Percentiles rank a stretch among this genome's conserved stretches.
These are phyloP conservation scores for Eulemur mongoz DNA, from an alignment of 2,797 vertebrate species.

Conservation along the genomic window DNA sequence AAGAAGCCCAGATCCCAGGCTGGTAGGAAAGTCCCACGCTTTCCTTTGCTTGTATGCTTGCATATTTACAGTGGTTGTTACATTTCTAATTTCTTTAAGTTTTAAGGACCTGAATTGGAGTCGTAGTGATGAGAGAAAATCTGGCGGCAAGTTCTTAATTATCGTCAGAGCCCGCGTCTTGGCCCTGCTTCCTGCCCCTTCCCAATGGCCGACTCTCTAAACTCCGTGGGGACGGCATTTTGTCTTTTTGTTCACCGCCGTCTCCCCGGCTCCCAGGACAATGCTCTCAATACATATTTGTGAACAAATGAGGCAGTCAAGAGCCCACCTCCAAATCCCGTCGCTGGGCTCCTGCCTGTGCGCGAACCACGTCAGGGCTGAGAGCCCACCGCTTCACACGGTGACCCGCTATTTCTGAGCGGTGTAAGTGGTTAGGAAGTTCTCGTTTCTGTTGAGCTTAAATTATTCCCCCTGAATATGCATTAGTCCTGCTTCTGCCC, in stretches of 20 bases:
- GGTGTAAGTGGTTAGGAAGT: not conserved
- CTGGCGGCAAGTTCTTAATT: not conserved
- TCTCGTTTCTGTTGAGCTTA: not conserved
- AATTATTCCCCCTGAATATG: not conserved
- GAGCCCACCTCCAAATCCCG: not conserved
- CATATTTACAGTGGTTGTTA: not conserved
- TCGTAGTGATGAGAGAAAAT: no score
- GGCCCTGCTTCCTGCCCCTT: not conserved
- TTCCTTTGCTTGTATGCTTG: not conserved
- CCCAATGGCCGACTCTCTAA: no score
- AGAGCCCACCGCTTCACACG: not conserved
- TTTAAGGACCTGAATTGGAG: not conserved
- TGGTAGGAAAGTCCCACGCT: not conserved
- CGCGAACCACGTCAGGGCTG: not conserved
- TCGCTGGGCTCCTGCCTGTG: not conserved
- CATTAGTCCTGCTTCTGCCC: not conserved
- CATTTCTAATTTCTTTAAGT: not conserved
- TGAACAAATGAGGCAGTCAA: not conserved
- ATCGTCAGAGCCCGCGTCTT: not conserved
- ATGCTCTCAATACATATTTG: not conserved
- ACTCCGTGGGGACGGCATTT: rapidly evolving
- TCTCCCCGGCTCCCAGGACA: not conserved
- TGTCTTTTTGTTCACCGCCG: no score
- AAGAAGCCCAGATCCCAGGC: not conserved
- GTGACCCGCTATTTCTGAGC: not conserved